Evolutionary conservation across 2,113 vertebrate species (phyloP), one percentile per base, ranked within the genome.

Genomic region (Pithys albifrons): DNA sequence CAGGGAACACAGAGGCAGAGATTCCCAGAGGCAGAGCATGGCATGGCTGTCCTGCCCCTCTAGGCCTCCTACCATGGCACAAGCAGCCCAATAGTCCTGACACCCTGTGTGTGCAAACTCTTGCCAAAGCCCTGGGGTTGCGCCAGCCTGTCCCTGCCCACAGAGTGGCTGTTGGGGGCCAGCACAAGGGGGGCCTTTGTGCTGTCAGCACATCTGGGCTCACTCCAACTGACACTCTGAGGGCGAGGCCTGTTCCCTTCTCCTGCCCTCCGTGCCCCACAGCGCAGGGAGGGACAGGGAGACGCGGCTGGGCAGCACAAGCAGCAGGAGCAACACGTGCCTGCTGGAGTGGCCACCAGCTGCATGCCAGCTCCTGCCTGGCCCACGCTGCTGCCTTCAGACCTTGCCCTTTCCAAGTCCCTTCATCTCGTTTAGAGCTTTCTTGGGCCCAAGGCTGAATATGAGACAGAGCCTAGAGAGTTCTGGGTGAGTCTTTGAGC

Each of bases 241-340:
- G 51, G 29, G 49, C 1, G 28, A 55, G 10, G 2, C 54, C 64
- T 12, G 61, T n/a, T 59, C 61, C 46, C 62, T 65, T 43, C 37
- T 19, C 22, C 4, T 45, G 54, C 51, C 33, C 19, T 17, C 49
- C 64, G 1, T 0, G 1, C 48, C 66, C n/a, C 6, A 1, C 2
- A 0, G 22, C 6, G 0, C 18, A 16, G 70, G 29, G 24, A 75
- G 49, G 45, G 29, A 29, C 1, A 2, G 2, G 1, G 37, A 8
- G 11, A 1, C 7, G 0, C 0, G 2, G 41, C 39, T 20, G 28
- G 52, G 35, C 20, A 10, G 33, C 17, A 43, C 5, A 27, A 35
- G 19, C 41, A 13, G 57, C 43, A 12, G 0, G 0, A 57, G 12
- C 5, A 6, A 29, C 5, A 3, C 0, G 2, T 22, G 19, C 37